Conservation (phyloP, 2,888 invertebrate species). For the Tenthredo notha region DNA sequence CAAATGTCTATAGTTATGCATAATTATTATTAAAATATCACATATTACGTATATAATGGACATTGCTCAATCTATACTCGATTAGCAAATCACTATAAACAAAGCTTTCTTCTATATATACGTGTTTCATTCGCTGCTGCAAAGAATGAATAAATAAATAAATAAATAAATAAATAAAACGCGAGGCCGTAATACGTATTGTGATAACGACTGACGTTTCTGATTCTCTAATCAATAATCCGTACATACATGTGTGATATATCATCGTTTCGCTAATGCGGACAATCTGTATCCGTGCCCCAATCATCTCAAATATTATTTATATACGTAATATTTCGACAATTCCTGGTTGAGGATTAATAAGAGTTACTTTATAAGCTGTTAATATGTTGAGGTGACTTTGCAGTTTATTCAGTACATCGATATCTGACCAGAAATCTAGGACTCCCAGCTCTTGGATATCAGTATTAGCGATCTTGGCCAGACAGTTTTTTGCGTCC, state of each 20-base stretch:
- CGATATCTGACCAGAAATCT: neutral
- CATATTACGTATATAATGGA: neutral
- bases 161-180: neutral
- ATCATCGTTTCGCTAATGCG: neutral
- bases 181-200: neutral
- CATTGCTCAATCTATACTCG: neutral
- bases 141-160: neutral
- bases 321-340: neutral
- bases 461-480: slow-evolving; percentile 15
- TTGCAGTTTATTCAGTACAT: neutral
- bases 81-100: neutral
- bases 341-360: neutral
- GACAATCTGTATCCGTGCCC: too few species aligned
- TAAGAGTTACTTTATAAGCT: neutral
- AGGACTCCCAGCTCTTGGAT: neutral
- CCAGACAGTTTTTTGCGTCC: neutral
- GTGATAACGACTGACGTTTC: slow-evolving; percentile 5
- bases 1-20: neutral
- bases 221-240: neutral
- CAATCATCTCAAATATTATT: too few species aligned
- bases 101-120: neutral
- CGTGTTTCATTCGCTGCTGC: neutral
- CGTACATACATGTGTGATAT: neutral
- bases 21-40: too few species aligned
- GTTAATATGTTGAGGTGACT: neutral